Evolutionary conservation across 53 echinoderm and acorn worm genomes (phyloP).

Genomic region (Temnopleurus reevesii): DNA sequence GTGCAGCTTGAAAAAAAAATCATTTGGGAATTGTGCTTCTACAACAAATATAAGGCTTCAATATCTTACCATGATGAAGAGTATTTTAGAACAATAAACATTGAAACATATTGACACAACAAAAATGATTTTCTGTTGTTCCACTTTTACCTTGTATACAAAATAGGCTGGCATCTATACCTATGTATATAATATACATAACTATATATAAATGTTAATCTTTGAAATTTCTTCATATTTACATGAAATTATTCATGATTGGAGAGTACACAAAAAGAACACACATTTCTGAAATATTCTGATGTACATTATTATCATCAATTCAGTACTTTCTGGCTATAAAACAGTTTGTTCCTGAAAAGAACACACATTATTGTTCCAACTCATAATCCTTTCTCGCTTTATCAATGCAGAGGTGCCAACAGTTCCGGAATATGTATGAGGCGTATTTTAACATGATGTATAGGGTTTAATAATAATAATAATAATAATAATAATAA

Average conservation of each 20-base stretch:
- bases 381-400: neutral
- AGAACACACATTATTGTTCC: neutral
- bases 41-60: no score
- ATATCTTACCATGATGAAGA: no score
- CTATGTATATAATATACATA: constrained; percentile 9
- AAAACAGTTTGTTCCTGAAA: neutral
- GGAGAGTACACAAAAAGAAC: neutral
- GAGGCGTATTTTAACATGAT: no score
- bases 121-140: neutral
- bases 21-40: no score
- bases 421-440: no score
- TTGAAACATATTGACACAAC: no score
- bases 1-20: no score
- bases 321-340: constrained; percentile 11
- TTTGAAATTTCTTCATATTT: constrained; percentile 12
- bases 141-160: constrained; percentile 28
- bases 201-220: constrained; percentile 20
- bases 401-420: no score
- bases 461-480: no score
- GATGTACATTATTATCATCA: constrained; percentile 8
- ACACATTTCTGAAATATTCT: constrained; percentile 20
- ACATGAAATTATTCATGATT: neutral
- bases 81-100: no score
- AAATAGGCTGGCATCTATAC: constrained; percentile 21
- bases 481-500: no score